Evolutionary conservation across 2,113 vertebrate genomes (phyloP).

Genomic region (Strix aluco): DNA sequence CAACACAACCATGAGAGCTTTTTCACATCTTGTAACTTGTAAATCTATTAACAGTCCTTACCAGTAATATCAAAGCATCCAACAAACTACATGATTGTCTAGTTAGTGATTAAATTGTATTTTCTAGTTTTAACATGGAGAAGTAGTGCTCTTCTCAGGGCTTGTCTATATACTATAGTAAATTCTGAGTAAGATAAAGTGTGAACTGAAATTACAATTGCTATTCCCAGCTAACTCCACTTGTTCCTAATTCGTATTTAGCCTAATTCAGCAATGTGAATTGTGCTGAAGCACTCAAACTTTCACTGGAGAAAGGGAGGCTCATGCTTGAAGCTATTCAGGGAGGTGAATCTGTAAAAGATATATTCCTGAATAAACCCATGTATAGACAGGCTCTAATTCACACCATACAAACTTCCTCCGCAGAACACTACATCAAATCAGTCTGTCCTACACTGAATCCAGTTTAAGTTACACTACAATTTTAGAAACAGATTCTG

Average conservation of each 20-base stretch:
- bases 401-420: not conserved
- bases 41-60: not conserved
- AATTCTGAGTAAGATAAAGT: not conserved
- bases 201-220: not conserved
- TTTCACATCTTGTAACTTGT: not conserved
- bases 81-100: not conserved
- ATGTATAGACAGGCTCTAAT: not conserved
- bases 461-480: not conserved
- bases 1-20: not conserved
- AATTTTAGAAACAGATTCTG: not conserved
- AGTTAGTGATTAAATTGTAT: not conserved
- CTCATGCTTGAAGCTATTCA: not conserved
- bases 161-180: rapidly evolving
- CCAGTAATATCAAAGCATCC: not conserved
- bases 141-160: not conserved
- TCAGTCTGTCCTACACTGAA: not conserved
- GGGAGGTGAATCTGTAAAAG: not conserved
- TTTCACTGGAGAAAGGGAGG: not conserved
- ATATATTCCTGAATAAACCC: not conserved
- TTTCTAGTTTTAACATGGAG: not conserved
- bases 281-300: not conserved
- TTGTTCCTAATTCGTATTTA: not conserved
- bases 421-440: not conserved
- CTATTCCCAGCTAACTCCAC: not conserved
- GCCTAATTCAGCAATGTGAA: not conserved